Evolutionary conservation across 2,888 invertebrate species (phyloP), one percentile per base, ranked within the genome.

Genomic region (Ephialtes manifestator): DNA sequence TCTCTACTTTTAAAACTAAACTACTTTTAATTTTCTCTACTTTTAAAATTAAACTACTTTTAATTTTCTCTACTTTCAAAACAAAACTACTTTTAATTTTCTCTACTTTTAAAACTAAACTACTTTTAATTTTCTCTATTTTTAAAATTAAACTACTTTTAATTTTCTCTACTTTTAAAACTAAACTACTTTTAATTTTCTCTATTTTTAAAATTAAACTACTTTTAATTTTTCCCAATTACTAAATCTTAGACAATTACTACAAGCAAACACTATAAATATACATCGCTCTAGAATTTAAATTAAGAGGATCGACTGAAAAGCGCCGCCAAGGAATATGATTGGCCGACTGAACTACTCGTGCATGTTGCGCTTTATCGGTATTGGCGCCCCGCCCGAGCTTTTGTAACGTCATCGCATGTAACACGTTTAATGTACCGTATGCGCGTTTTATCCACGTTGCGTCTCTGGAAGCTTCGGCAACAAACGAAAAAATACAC

Each of bases 401-500:
- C 0, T 2, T 18, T 8, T 10, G 1, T n/a, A 63, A 31, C 60
- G 60, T 60, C 28, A 31, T 60, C 58, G 28, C 10, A 20, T 58
- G 28, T 28, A 28, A 11, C 55, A 24, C 55, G 20, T 28, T 65
- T 39, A 18, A 11, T 43, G 35, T 20, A 13, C 20, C 8, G 60
- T 63, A 11, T 39, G 2, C 35, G 11, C 43, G 18, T 65, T 39
- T 39, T 35, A 4, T 63, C 63, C 63, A 63, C 63, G 63, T 63
- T 39, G 65, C 43, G 8, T 39, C 10, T 43, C 65, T 39, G 35
- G 28, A 28, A 43, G 2, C 20, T 65, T 20, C 35, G 10, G 11
- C 65, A 28, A 65, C 63, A 18, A 10, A 65, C 4, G 10, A 39
- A 65, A 65, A 39, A 65, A 24, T 5, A 1, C 13, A 2, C 1